Evolutionary conservation across 2,797 vertebrate species (phyloP), one percentile per base, ranked within the genome.

Genomic region (Enteromius treurensis): DNA sequence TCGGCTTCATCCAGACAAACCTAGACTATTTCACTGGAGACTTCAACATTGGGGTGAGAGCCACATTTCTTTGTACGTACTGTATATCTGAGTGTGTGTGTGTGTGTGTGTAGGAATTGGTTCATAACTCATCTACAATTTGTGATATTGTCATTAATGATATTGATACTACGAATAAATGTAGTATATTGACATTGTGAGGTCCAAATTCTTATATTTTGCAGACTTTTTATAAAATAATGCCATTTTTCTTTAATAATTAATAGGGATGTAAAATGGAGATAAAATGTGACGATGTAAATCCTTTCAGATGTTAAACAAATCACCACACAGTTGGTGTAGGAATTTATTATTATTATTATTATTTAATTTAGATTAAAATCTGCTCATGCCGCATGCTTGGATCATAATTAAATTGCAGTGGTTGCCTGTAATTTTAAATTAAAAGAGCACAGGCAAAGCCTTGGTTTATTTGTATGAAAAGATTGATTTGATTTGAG

Each of bases 1-100:
- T 99, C n/a, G 95, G 94, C 92, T 98, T 99, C 88, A 94, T 99
- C 92, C 98, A 99, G 94, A 95, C 97, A 69, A 99, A 99, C 90
- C 90, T 99, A 90, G 97, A 99, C 86, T 98, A 99, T 90, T 99
- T 97, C 92, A 96, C 91, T 13, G 98, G 97, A 58, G 87, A 89
- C 3, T 99, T 99, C 93, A 94, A 98, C 49, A 94, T 99, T 62
- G 98, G 98, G 95, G 98, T 99, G 93, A 97, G 97, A 91, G 78
- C 6, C 34, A 5, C 37, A 51, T 9, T n/a, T 74, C 3, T n/a
- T 37, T 42, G 9, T 42, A 11, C 2, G 21, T 14, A 55, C 9
- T 11, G 7, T 4, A n/a, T 58, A 23, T 23, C 23, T 75, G 17
- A 11, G 9, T 40, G 11, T 55, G 3, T 68, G 17, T 5, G 32